A percentile compares a stretch with the other conserved stretches of the same genome.
phyloP scores from a whole-genome alignment of 2,113 vertebrate genomes.

The Archocentrus centrarchus region DNA sequence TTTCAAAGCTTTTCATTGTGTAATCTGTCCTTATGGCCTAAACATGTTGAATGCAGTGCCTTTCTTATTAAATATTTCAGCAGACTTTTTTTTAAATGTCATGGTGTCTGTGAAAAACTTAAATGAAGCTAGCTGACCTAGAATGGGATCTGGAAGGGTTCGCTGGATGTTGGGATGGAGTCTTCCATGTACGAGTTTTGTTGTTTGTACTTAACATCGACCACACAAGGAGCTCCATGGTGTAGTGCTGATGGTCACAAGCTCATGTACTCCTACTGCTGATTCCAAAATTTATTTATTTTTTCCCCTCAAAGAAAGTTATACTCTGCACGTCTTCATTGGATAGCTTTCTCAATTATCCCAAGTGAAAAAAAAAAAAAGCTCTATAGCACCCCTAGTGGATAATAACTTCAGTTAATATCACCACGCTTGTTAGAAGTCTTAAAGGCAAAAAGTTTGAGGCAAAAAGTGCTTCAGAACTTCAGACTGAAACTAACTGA shows the following conservation, averaged over 20 bases:
- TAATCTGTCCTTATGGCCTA: not conserved
- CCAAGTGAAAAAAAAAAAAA: too few relatives aligned
- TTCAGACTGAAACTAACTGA: not conserved
- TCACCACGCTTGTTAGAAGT: not conserved
- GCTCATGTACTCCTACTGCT: not conserved
- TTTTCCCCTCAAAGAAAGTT: not conserved
- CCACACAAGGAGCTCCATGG: not conserved
- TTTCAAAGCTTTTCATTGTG: not conserved
- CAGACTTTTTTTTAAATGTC: not conserved
- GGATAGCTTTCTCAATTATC: not conserved
- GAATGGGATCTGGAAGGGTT: not conserved
- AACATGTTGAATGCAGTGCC: not conserved
- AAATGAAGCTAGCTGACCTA: not conserved
- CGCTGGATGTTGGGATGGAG: not conserved
- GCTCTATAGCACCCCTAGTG: not conserved
- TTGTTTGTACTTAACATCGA: not conserved
- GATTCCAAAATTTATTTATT: not conserved
- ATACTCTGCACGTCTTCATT: not conserved
- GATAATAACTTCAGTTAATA: not conserved
- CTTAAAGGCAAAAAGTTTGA: not conserved
- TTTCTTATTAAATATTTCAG: not conserved
- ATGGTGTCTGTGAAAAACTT: not conserved
- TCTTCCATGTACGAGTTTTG: not conserved
- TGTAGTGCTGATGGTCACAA: not conserved
- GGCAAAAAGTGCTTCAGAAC: not conserved